A percentile compares a stretch with the other conserved stretches of the same genome.
Conservation (phyloP, 1,140 invertebrate species). For the Saccostrea echinata region DNA sequence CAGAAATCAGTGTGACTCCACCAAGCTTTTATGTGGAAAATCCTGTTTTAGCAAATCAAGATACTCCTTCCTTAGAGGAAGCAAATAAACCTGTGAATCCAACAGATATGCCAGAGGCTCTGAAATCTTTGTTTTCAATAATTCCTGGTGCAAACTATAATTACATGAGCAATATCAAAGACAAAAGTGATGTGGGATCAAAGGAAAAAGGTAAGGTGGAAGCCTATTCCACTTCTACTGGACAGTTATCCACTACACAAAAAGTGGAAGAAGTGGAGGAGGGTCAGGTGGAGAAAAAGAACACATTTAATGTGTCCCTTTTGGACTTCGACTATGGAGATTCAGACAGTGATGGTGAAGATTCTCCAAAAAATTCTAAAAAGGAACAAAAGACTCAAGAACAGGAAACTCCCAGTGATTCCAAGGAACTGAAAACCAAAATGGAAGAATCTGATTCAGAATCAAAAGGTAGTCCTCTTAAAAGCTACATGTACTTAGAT, state of each 20-base stretch:
- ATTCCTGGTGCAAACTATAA: constrained; percentile 54
- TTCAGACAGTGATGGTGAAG: constrained; percentile 57
- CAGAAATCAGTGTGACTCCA: not conserved
- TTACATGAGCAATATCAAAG: constrained; percentile 47
- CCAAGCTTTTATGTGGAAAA: not conserved
- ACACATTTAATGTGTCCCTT: constrained; percentile 50
- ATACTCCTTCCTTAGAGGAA: constrained; percentile 4
- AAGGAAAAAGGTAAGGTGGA: not conserved
- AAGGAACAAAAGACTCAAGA: constrained; percentile 62
- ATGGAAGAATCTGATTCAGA: constrained; percentile 39
- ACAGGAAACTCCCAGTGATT: constrained; percentile 50
- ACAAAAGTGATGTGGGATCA: not conserved
- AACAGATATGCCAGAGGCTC: constrained; percentile 59
- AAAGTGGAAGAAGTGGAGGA: constrained; percentile 39
- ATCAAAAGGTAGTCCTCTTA: constrained; percentile 44
- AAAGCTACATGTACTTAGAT: not conserved
- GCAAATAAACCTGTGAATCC: constrained; percentile 8
- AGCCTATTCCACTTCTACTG: not conserved
- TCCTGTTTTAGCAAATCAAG: not conserved
- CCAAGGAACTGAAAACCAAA: constrained; percentile 25
- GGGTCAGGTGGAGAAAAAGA: not conserved
- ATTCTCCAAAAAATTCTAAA: constrained; percentile 51
- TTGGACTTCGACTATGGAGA: constrained; percentile 55
- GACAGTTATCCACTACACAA: not conserved
- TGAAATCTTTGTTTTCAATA: constrained; percentile 65